phyloP scores from a whole-genome alignment of 2,113 vertebrate genomes.

The Hiodon tergisus region DNA sequence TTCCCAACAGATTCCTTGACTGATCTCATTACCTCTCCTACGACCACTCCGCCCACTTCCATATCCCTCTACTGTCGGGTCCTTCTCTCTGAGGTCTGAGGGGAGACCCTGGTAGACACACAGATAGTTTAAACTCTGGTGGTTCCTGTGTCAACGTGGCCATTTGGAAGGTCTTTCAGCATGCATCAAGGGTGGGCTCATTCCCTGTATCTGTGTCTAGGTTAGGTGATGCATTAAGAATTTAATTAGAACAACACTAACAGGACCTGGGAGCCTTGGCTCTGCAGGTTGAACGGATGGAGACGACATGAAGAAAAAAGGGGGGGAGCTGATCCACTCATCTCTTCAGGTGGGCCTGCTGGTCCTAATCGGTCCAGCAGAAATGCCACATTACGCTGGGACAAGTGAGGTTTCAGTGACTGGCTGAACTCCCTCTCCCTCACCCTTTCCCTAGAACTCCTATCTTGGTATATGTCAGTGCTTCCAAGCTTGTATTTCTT shows the following conservation, averaged over 20 bases:
- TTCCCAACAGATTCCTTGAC: slow-evolving; percentile 59
- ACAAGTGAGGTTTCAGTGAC: slow-evolving; percentile 12
- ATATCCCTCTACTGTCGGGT: slow-evolving; percentile 23
- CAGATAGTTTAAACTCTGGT: slow-evolving; percentile 9
- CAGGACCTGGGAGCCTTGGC: slow-evolving; percentile 36
- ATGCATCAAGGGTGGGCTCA: background rate
- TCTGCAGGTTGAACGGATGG: slow-evolving; percentile 50
- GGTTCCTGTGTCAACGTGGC: slow-evolving; percentile 25
- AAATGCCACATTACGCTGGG: slow-evolving; percentile 42
- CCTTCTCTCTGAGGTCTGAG: slow-evolving; percentile 17
- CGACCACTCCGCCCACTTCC: slow-evolving; percentile 19
- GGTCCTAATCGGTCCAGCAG: slow-evolving; percentile 45
- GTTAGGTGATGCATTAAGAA: slow-evolving; percentile 39
- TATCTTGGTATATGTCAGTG: too few species aligned
- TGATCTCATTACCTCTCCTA: slow-evolving; percentile 45
- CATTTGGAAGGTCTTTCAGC: slow-evolving; percentile 23
- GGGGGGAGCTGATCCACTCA: slow-evolving; percentile 51
- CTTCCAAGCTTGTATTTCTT: too few species aligned
- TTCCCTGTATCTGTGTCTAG: background rate
- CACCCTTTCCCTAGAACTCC: too few species aligned
- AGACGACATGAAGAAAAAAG: slow-evolving; percentile 47
- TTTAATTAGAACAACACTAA: slow-evolving; percentile 38
- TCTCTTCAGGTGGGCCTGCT: slow-evolving; percentile 46
- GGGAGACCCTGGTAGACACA: slow-evolving; percentile 1
- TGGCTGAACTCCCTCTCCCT: background rate